Evolutionary conservation across 1,140 invertebrate genomes (phyloP), one percentile per base, ranked within the genome.

Genomic region (Drosophila teissieri): DNA sequence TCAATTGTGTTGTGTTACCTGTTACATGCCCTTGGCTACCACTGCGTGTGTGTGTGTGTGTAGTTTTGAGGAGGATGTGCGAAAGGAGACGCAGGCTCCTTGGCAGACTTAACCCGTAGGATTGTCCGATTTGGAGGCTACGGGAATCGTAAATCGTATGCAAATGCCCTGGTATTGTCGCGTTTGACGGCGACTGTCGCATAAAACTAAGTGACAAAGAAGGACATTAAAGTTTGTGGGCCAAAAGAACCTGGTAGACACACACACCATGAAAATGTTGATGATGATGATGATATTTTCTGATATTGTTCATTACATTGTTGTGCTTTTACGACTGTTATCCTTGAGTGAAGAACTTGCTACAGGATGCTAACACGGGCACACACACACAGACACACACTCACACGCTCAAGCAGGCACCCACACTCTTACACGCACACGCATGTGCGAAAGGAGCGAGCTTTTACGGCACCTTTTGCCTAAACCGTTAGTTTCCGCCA

Each of bases 261-360:
- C 54, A 45, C 48, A 40, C 34, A 54, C 52, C 53, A 63, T 54
- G 58, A 72, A 34, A 36, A 49, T 42, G 37, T 44, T 19, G 58
- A 80, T 64, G 64, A 79, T 82, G 79, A 88, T 88, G 83, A 88
- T 88, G 74, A 88, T 89, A 88, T 88, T 88, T 84, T 89, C 63
- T 74, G 82, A 91, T 91, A 91, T 91, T 89, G 77, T 89, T 84
- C 80, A 89, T 89, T 74, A 89, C 84, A 89, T 89, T 89, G 85
- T 89, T 89, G 85, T 89, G 82, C 80, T 89, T 89, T 89, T 84
- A 89, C 84, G 84, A 89, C 85, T 84, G 85, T 80, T 89, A 89
- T 89, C 84, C 84, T 89, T 89, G 84, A 89, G 68, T 89, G 84
- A 89, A 89, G 85, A 90, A 89, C 85, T 90, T 80, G 80, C 84